These are phyloP conservation scores for Vultur gryphus DNA, from an alignment of 2,797 vertebrate species.

Conservation along the genomic window DNA sequence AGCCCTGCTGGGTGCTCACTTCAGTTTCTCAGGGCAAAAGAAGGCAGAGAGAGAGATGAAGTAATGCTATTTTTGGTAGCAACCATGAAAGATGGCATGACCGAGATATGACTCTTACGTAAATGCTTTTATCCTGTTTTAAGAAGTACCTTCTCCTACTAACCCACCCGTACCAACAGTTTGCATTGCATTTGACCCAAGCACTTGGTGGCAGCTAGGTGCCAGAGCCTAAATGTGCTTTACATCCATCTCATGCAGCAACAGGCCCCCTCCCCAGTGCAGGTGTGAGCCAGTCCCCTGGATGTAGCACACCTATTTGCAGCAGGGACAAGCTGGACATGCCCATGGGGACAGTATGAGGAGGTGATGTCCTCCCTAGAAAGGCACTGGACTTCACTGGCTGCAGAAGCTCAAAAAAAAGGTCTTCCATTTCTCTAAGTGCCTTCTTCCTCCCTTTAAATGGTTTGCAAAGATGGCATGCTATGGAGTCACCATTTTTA, in stretches of 20 bases:
- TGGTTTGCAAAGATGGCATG: background rate
- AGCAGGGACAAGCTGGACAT: background rate
- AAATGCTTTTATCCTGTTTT: background rate
- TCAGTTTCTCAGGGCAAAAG: background rate
- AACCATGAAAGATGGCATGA: background rate
- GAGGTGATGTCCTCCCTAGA: background rate
- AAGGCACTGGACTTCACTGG: background rate
- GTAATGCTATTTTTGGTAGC: background rate
- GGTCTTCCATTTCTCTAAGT: background rate
- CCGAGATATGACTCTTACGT: accelerated
- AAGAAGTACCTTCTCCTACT: background rate
- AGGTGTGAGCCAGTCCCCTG: background rate
- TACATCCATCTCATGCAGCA: background rate
- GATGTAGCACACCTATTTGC: background rate
- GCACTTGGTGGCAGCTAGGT: accelerated
- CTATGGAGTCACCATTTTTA: background rate
- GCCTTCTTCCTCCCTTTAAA: background rate
- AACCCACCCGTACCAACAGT: background rate
- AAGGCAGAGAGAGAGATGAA: background rate
- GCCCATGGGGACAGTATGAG: background rate
- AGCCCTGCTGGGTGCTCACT: background rate
- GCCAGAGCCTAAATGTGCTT: background rate
- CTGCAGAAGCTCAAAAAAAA: background rate
- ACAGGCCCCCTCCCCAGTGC: background rate
- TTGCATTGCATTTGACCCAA: background rate